Evolutionary conservation across 2,113 vertebrate genomes (phyloP).

Genomic region (Leptosomus discolor): DNA sequence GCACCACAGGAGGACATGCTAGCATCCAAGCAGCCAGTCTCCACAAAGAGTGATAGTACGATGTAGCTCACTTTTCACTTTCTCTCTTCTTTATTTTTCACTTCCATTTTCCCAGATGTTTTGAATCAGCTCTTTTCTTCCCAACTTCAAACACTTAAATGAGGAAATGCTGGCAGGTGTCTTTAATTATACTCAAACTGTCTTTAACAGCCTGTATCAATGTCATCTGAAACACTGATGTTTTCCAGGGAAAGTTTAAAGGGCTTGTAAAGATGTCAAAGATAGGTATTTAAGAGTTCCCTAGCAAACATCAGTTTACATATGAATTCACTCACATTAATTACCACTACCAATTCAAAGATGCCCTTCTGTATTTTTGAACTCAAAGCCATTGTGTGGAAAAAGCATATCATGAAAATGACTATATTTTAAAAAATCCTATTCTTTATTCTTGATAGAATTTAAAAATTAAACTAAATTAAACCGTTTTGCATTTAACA

Average conservation of each 20-base stretch:
- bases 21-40: neutral
- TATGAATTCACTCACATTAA: neutral
- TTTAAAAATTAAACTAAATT: neutral
- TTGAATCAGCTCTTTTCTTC: neutral
- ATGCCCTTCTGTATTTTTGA: neutral
- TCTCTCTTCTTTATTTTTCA: neutral
- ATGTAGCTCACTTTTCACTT: neutral
- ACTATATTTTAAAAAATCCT: neutral
- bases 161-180: neutral
- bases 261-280: constrained; percentile 4
- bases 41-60: accelerated
- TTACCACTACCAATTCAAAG: neutral
- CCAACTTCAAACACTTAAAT: neutral
- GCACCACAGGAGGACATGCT: accelerated
- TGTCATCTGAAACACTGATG: neutral
- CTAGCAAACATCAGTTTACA: neutral
- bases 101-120: neutral
- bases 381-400: neutral
- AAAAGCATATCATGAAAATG: neutral
- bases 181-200: neutral
- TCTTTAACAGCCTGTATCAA: neutral
- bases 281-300: neutral
- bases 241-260: neutral
- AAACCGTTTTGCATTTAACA: neutral
- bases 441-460: neutral